Evolutionary conservation across 2,113 vertebrate genomes (phyloP).

Genomic region (Scortum barcoo): DNA sequence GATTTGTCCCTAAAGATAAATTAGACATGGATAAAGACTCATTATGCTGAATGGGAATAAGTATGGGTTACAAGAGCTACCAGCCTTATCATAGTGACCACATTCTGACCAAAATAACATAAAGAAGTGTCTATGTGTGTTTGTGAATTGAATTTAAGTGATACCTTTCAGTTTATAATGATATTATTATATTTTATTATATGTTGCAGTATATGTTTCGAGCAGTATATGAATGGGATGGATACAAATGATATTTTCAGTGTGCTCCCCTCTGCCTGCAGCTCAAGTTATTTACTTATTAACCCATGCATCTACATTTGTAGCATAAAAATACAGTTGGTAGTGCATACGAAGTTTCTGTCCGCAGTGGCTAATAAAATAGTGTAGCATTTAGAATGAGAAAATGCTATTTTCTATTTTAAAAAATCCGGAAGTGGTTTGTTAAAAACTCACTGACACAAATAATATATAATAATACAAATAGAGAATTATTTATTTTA

Average conservation of each 20-base stretch:
- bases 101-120: rapidly evolving
- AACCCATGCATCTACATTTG: neutral
- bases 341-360: neutral
- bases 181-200: neutral
- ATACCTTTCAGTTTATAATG: neutral
- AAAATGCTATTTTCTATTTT: neutral
- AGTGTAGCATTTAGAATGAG: neutral
- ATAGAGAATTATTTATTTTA: neutral
- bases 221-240: neutral
- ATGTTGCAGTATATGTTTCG: neutral
- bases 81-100: neutral
- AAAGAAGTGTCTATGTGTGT: neutral
- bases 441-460: neutral
- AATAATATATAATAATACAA: neutral
- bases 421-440: neutral
- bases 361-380: neutral
- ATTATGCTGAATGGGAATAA: neutral
- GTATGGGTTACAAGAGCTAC: neutral
- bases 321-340: neutral
- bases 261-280: neutral
- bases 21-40: neutral
- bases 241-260: neutral
- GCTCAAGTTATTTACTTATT: neutral
- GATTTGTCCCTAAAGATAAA: neutral
- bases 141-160: neutral